Percentiles rank a stretch among this genome's conserved stretches.
Evolutionary conservation across 2,797 vertebrate genomes (phyloP).

Genomic region (Glossophaga mutica): DNA sequence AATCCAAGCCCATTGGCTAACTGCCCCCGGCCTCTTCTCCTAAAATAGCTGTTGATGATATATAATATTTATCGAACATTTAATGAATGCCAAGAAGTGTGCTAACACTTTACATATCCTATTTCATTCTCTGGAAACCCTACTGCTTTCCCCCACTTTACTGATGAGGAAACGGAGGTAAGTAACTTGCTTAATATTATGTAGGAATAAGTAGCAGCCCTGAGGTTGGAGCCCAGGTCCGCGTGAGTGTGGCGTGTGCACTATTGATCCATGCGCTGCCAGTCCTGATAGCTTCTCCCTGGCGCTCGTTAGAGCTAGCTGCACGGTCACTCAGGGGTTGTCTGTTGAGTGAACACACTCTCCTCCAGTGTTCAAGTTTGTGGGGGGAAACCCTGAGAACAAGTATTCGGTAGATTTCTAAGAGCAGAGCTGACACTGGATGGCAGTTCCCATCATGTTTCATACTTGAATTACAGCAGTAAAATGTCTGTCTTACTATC

Average conservation of each 20-base stretch:
- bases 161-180: neutral
- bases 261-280: neutral
- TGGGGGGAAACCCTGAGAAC: neutral
- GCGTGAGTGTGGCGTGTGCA: neutral
- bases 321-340: neutral
- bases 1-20: neutral
- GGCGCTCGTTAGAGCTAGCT: neutral
- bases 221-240: neutral
- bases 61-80: neutral
- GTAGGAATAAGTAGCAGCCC: neutral
- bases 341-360: neutral
- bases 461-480: neutral
- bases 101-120: neutral
- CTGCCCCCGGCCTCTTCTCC: neutral
- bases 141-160: neutral
- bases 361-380: neutral
- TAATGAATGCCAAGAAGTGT: neutral
- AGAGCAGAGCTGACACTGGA: neutral
- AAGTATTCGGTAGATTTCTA: neutral
- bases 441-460: neutral
- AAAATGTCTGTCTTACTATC: neutral
- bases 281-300: neutral
- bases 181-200: neutral
- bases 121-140: neutral
- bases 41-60: neutral